Base-by-base conservation (phyloP, 1,140 invertebrate genomes). In the Drosophila eugracilis region DNA sequence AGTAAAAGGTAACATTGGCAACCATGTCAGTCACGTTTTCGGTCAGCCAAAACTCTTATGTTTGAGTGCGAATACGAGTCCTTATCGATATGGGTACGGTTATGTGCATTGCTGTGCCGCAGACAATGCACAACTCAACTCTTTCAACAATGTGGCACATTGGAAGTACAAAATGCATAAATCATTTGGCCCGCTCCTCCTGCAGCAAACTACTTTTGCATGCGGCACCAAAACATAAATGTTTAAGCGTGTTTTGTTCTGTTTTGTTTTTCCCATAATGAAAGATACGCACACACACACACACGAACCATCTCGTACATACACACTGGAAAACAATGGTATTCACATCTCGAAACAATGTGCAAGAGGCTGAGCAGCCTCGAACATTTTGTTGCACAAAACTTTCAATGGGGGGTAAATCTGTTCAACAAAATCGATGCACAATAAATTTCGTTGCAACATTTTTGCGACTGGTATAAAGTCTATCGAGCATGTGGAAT, bases 81-180 rank as follows among this genome's bases (percentile, higher is more conserved):
- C 28, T 17, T 34, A 48, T 72, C 57, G 70, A 72, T 52, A 37
- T 22, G 22, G 22, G 4, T 36, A 36, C 21, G 55, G 24, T 17
- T 37, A n/a, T 30, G 19, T 28, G 34, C 17, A 62, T 15, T 32
- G 12, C 55, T 28, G 32, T 28, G 32, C 34, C 41, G 54, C 70
- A 78, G 54, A 47, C 71, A 81, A 62, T 34, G 42, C 19, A 41
- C 30, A 32, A 58, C 74, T 60, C 60, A 48, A 65, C 49, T 54
- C 58, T 59, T 84, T 75, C 79, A 79, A 80, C 80, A 84, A 84
- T 84, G 80, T 84, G 60, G 60, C 76, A 86, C 80, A 85, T 73
- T 73, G 59, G 44, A 69, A 69, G 65, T 36, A 67, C 78, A 55
- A 69, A 70, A 86, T 81, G 80, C 77, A 86, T 85, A 85, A 86